A percentile compares a stretch with the other conserved stretches of the same genome.
Evolutionary conservation across 2,113 vertebrate species (phyloP).

Genomic region (Rutilus rutilus): DNA sequence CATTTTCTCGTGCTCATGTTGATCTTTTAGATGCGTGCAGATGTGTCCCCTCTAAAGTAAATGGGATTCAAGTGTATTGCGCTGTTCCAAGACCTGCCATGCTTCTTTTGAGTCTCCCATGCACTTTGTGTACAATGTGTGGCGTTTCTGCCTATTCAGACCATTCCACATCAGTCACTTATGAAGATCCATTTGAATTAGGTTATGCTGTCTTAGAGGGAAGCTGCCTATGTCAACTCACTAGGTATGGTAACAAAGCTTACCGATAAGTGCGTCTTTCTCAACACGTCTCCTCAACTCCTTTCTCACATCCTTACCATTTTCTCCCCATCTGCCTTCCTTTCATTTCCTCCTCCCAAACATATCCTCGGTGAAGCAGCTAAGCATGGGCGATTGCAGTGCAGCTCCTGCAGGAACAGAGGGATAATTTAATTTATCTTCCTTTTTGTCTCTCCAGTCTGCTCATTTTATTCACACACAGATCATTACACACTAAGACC

Average conservation of each 20-base stretch:
- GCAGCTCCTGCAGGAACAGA: conserved; percentile 69
- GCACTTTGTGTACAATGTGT: background rate
- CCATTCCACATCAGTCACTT: background rate
- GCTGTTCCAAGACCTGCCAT: background rate
- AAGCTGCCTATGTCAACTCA: background rate
- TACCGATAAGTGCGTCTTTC: background rate
- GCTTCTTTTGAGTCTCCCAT: background rate
- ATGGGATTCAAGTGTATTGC: background rate
- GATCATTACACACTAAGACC: conserved; percentile 79
- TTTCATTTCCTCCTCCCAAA: conserved; percentile 75
- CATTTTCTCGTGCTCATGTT: background rate
- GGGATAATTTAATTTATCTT: conserved; percentile 75
- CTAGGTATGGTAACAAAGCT: background rate
- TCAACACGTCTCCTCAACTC: background rate
- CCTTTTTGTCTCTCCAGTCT: conserved; percentile 67
- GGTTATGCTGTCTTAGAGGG: background rate
- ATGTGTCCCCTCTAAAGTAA: background rate
- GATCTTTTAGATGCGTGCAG: background rate
- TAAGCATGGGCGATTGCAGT: conserved; percentile 65
- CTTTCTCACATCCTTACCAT: background rate
- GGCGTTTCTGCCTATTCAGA: background rate
- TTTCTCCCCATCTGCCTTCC: conserved; percentile 37
- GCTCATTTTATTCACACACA: conserved; percentile 74
- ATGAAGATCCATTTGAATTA: background rate
- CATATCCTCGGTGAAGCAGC: conserved; percentile 72